Conservation (phyloP, 1,140 invertebrate species). For the Lasioglossum baleicum region DNA sequence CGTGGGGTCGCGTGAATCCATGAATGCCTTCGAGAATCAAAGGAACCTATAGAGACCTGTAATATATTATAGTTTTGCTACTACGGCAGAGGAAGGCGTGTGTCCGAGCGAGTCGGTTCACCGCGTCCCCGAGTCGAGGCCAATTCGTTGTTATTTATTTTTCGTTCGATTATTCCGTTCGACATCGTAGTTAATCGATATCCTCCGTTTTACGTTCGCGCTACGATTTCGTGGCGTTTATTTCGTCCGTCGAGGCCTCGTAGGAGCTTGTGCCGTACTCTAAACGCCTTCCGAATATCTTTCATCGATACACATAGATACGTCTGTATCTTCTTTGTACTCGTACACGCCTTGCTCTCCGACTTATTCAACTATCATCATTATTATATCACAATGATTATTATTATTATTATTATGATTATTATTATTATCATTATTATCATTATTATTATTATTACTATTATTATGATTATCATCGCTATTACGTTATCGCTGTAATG, state of each 20-base stretch:
- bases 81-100: conserved; percentile 32
- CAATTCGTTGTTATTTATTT: conserved; percentile 57
- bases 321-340: not conserved
- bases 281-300: too few species aligned
- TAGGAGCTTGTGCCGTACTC: conserved; percentile 1
- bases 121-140: conserved; percentile 20
- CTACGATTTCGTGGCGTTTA: conserved; percentile 14
- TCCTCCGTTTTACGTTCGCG: too few species aligned
- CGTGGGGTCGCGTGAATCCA: conserved; percentile 14
- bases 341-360: conserved; percentile 33
- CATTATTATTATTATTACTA: conserved; percentile 31
- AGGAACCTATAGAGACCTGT: conserved; percentile 44
- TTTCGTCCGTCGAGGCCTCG: conserved; percentile 18
- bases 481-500: conserved; percentile 52
- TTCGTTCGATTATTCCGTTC: not conserved
- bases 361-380: conserved; percentile 62
- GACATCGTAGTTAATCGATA: too few species aligned
- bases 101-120: conserved; percentile 8
- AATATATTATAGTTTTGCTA: conserved; percentile 61
- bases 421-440: conserved; percentile 35
- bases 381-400: conserved; percentile 28
- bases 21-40: conserved; percentile 46
- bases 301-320: too few species aligned
- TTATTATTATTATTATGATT: conserved; percentile 35
- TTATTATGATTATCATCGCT: conserved; percentile 40